These are phyloP conservation scores for Rhadinocentrus ornatus DNA, from an alignment of 2,797 vertebrate genomes.

Conservation along the genomic window DNA sequence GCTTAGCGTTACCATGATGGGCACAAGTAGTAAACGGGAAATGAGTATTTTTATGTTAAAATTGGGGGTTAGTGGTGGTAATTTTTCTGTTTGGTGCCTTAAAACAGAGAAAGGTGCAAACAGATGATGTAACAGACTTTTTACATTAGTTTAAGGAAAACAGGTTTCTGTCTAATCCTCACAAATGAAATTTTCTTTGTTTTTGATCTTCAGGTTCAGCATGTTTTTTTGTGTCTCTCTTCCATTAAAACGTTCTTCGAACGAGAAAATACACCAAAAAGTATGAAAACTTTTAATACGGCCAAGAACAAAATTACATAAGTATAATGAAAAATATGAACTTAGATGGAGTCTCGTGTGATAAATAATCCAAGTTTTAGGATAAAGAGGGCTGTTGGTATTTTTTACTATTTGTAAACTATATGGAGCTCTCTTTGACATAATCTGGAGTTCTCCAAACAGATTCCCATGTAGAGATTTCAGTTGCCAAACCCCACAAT, in stretches of 20 bases:
- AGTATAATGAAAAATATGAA: background rate
- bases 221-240: background rate
- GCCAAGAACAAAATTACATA: background rate
- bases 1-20: too few species aligned
- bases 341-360: conserved; percentile 7
- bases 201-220: background rate
- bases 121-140: too few species aligned
- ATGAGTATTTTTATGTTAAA: too few species aligned
- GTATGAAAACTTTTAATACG: background rate
- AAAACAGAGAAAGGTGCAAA: too few species aligned
- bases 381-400: background rate
- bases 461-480: conserved; percentile 58
- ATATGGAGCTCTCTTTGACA: background rate
- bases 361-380: background rate
- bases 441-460: conserved; percentile 11
- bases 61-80: too few species aligned
- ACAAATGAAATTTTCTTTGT: background rate
- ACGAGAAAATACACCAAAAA: background rate
- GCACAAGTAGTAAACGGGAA: too few species aligned
- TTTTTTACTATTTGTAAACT: conserved; percentile 3
- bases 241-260: background rate
- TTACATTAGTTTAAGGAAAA: too few species aligned
- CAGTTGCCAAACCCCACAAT: conserved; percentile 42
- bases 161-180: too few species aligned
- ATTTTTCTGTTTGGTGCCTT: too few species aligned